Percentiles rank a stretch among this genome's conserved stretches.
Evolutionary conservation across 2,797 vertebrate genomes (phyloP).

Genomic region (Sebastes steindachneri): DNA sequence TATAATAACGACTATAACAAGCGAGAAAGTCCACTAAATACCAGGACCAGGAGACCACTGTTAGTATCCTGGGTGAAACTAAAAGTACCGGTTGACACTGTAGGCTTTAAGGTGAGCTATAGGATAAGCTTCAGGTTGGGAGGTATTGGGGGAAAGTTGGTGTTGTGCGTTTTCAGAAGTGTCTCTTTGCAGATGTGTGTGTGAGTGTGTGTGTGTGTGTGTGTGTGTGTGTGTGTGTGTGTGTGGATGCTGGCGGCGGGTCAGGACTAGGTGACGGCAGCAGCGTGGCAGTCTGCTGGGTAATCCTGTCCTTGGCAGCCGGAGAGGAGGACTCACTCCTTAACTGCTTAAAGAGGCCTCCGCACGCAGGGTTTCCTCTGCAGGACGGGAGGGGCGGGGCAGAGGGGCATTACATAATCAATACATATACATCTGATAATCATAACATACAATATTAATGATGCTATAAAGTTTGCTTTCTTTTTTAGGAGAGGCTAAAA

Average conservation of each 20-base stretch:
- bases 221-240: neutral
- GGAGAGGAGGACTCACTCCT: slow-evolving; percentile 18
- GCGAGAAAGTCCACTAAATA: too few relatives aligned
- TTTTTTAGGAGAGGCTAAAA: too few relatives aligned
- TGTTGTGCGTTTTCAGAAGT: neutral
- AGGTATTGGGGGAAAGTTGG: neutral
- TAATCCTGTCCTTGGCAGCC: slow-evolving; percentile 52
- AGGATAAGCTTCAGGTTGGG: slow-evolving; percentile 15
- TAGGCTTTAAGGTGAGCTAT: neutral
- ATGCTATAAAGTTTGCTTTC: too few relatives aligned
- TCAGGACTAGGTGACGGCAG: slow-evolving; percentile 27
- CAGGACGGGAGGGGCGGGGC: neutral
- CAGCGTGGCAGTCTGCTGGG: slow-evolving; percentile 24
- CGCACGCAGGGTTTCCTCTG: slow-evolving; percentile 12
- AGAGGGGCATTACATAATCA: neutral
- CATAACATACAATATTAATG: too few relatives aligned
- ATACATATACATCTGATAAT: neutral
- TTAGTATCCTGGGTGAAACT: too few relatives aligned
- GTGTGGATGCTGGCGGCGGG: neutral
- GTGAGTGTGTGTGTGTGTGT: neutral
- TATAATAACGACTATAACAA: too few relatives aligned
- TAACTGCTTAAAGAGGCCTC: slow-evolving; percentile 10
- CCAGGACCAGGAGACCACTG: too few relatives aligned
- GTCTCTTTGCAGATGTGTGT: neutral
- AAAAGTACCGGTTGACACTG: too few relatives aligned